Conservation (phyloP, 1,140 invertebrate genomes). For the Patella vulgata region DNA sequence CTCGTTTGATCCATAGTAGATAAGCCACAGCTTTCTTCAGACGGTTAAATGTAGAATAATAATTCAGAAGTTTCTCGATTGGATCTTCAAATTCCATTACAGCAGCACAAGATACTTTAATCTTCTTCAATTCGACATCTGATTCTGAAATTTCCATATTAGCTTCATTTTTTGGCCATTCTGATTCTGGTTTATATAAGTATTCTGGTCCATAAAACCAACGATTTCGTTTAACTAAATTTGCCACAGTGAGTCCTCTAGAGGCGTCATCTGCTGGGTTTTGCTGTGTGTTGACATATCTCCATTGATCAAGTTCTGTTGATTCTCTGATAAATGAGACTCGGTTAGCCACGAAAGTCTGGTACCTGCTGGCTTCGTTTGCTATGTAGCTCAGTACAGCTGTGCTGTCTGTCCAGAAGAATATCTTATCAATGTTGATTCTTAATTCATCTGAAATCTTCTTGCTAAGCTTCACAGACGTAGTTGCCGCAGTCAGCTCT, state of each 20-base stretch:
- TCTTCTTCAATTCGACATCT: slow-evolving; percentile 6
- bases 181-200: no score
- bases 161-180: no score
- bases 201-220: no score
- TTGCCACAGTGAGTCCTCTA: no score
- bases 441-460: slow-evolving; percentile 20
- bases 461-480: slow-evolving; percentile 37
- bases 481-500: slow-evolving; percentile 66
- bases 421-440: not conserved
- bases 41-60: slow-evolving; percentile 12
- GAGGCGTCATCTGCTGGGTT: no score
- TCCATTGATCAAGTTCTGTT: no score
- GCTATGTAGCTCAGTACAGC: slow-evolving; percentile 23
- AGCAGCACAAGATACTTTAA: slow-evolving; percentile 25
- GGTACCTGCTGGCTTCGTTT: slow-evolving; percentile 19
- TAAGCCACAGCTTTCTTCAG: slow-evolving; percentile 30
- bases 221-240: no score
- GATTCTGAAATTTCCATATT: slow-evolving; percentile 20
- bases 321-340: no score
- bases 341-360: slow-evolving; percentile 32
- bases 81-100: slow-evolving; percentile 9
- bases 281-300: no score
- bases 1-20: slow-evolving; percentile 4
- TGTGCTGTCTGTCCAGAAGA: no score
- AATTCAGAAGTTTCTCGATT: slow-evolving; percentile 13